Base-by-base conservation (phyloP, 2,888 invertebrate species). In the Spisula solida region DNA sequence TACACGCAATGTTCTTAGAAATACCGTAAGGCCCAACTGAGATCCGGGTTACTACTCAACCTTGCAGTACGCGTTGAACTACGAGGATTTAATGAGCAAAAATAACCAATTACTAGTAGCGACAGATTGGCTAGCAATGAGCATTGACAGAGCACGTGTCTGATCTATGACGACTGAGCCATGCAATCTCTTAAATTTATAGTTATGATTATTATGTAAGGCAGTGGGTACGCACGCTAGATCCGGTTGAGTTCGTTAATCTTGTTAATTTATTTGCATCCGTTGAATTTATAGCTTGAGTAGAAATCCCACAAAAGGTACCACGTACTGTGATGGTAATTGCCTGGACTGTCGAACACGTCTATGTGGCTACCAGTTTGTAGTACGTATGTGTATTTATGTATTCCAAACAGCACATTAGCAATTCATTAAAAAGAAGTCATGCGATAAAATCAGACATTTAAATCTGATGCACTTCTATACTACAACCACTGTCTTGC, bases 181-280 rank as follows among this genome's bases (percentile, higher is more conserved):
- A 25, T n/a, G 60, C 60, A 5, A 25, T 66, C 60, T 66, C 51
- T 1, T 20, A 66, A 25, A 66, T 66, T 66, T 66, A 66, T 66
- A 25, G 60, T 66, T 6, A 14, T n/a, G 60, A 66, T 66, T 66
- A 66, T 2, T 66, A 10, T 25, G 25, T 25, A 66, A n/a, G n/a
- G n/a, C 25, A 25, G 10, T 25, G 20, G 12, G 60, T 10, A n/a
- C 25, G 25, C 60, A 25, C n/a, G 60, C 10, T 25, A n/a, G 10
- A 25, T 66, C n/a, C 41, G 1, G 60, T 66, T 66, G 20, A 66
- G 60, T 66, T 25, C 20, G 60, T 66, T 66, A 66, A 66, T 66
- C 60, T n/a, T 25, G 60, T 66, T 66, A 66, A 66, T 66, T 66
- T 66, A 66, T 66, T 66, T 66, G 60, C 60, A 66, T 66, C 60